Base-by-base conservation (phyloP, 2,797 vertebrate genomes). In the Semotilus atromaculatus region DNA sequence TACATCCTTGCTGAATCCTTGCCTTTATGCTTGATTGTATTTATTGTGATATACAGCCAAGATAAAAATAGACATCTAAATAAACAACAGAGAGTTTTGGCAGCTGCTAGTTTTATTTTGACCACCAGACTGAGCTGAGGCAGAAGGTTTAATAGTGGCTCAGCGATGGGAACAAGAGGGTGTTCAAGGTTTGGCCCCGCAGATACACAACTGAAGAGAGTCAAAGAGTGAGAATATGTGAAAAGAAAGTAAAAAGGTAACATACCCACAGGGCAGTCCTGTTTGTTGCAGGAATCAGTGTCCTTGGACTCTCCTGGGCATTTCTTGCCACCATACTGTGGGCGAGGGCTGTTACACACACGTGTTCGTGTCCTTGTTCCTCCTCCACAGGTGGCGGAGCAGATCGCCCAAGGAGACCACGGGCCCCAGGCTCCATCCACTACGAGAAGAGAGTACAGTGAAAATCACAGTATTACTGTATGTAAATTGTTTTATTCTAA, bases 391-490 rank as follows among this genome's bases (percentile, higher is more conserved):
- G 97, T 97, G 67, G 95, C 95, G 0, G 97, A 96, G 89, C 98
- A 99, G 75, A 95, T 92, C 4, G 98, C 98, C 98, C 98, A 99
- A 0, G 97, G 98, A 77, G 98, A 99, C 98, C 98, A 99, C 1
- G 97, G 98, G 82, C 98, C 97, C 98, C 98, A 99, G 85, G 95
- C 95, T 9, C 98, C 98, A 3, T 99, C 96, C 21, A 99, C 98
- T 99, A 85, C 23, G 86, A 91, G 29, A 66, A 51, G 13, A 51
- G 34, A 9, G 66, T 26, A 34, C 80, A 81, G 87, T 87, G 67
- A 72, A 18, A 19, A 26, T 51, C 38, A 11, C 1, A 43, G 36
- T 53, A 5, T 7, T 14, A n/a, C n/a, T n/a, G n/a, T n/a, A n/a
- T n/a, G n/a, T n/a, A n/a, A n/a, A n/a, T n/a, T n/a, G n/a, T n/a